Conservation (phyloP, 2,113 vertebrate genomes). For the Chascanopsetta lugubris region DNA sequence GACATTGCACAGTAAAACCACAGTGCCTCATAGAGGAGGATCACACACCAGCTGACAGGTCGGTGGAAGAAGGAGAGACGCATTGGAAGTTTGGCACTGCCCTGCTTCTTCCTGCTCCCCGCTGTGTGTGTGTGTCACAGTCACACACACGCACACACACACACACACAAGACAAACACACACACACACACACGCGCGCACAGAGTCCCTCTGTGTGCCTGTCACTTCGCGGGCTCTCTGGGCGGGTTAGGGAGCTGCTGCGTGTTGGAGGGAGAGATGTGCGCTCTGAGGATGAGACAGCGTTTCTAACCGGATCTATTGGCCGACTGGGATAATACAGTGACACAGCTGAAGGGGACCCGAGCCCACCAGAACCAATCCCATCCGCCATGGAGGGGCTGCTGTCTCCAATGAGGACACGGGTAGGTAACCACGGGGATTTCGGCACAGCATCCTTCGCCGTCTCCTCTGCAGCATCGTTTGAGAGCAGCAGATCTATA, state of each 20-base stretch:
- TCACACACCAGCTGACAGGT: slow-evolving; percentile 62
- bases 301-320: slow-evolving; percentile 80
- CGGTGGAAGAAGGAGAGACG: slow-evolving; percentile 48
- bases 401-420: slow-evolving; percentile 82
- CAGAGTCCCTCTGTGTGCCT: slow-evolving; percentile 51
- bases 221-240: slow-evolving; percentile 65
- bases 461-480: slow-evolving; percentile 28
- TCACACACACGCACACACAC: slow-evolving; percentile 39
- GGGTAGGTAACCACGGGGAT: slow-evolving; percentile 78
- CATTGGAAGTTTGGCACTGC: slow-evolving; percentile 59
- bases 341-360: slow-evolving; percentile 54
- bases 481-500: too few species aligned
- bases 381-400: slow-evolving; percentile 81
- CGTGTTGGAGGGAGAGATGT: slow-evolving; percentile 67
- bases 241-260: slow-evolving; percentile 68
- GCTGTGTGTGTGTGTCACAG: slow-evolving; percentile 37
- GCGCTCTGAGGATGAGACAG: slow-evolving; percentile 76
- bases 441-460: slow-evolving; percentile 35
- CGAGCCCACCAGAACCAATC: slow-evolving; percentile 65
- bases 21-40: slow-evolving; percentile 37
- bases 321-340: slow-evolving; percentile 63
- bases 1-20: slow-evolving; percentile 60
- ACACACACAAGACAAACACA: slow-evolving; percentile 43
- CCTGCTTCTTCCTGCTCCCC: slow-evolving; percentile 51
- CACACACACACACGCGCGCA: slow-evolving; percentile 40